phyloP scores from a whole-genome alignment of 1,140 invertebrate species.

The Zaprionus davidi region DNA sequence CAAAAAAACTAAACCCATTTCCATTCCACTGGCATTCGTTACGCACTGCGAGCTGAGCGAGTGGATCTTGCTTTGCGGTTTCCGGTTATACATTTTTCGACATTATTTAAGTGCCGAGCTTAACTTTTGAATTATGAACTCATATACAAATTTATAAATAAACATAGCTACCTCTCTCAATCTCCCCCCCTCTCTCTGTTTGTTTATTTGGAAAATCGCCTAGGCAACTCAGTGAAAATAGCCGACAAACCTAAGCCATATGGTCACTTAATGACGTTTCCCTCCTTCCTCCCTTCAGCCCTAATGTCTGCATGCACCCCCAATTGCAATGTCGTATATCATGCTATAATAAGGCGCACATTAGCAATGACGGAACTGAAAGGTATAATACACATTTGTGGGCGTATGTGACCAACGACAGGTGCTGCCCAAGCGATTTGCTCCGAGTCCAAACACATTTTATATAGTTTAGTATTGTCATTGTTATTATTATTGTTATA shows the following conservation, averaged over 20 bases:
- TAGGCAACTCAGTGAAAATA: slow-evolving; percentile 20
- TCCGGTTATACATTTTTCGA: slow-evolving; percentile 55
- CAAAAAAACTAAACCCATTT: slow-evolving; percentile 58
- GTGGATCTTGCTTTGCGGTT: slow-evolving; percentile 49
- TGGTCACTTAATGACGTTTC: slow-evolving; percentile 26
- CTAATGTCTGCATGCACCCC: slow-evolving; percentile 29
- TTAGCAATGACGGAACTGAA: slow-evolving; percentile 28
- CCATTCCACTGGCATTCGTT: slow-evolving; percentile 47
- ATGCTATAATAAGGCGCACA: slow-evolving; percentile 32
- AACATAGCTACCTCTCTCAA: slow-evolving; percentile 12
- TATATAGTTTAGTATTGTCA: too few relatives aligned
- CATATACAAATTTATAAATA: slow-evolving; percentile 7
- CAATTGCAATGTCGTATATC: slow-evolving; percentile 33
- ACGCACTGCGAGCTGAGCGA: slow-evolving; percentile 44
- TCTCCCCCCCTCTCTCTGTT: not conserved
- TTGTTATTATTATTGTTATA: not conserved
- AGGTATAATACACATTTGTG: slow-evolving; percentile 9
- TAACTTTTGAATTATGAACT: slow-evolving; percentile 55
- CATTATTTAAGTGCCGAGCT: slow-evolving; percentile 55
- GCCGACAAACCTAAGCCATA: slow-evolving; percentile 24
- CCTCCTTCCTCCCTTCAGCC: not conserved
- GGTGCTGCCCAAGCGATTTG: slow-evolving; percentile 50
- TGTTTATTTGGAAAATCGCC: slow-evolving; percentile 35
- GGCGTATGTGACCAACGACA: slow-evolving; percentile 60
- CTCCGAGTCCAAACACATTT: too few relatives aligned